phyloP scores from a whole-genome alignment of 1,140 invertebrate species.

The Platorchestia sp. region DNA sequence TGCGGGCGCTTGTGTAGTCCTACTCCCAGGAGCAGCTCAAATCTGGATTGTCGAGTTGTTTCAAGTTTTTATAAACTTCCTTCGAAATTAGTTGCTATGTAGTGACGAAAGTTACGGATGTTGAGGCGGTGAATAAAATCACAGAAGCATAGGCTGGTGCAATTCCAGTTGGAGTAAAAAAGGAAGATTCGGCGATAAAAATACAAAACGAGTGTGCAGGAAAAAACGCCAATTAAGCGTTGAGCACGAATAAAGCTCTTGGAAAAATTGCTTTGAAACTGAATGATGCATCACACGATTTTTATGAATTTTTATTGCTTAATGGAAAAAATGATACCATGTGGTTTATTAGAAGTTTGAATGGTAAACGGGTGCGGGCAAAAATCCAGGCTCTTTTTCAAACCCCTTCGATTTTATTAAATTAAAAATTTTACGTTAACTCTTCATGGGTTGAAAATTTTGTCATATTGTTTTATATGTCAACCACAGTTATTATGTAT shows the following conservation, averaged over 20 bases:
- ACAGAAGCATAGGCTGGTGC: neutral
- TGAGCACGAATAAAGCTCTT: neutral
- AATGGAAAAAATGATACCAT: neutral
- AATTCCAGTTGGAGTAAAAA: neutral
- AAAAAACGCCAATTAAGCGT: neutral
- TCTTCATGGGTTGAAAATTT: neutral
- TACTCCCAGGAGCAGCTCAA: neutral
- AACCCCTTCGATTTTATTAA: neutral
- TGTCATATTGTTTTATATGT: neutral
- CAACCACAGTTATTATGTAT: neutral
- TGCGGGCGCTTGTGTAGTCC: neutral
- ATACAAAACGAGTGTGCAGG: neutral
- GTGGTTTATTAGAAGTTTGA: neutral
- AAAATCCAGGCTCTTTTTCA: neutral
- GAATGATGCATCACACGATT: neutral
- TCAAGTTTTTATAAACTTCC: neutral
- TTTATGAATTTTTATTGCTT: neutral
- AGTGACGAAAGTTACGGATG: neutral
- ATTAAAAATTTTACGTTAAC: neutral
- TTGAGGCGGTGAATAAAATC: neutral
- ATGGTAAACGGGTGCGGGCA: neutral
- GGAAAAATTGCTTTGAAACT: neutral
- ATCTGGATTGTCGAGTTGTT: neutral
- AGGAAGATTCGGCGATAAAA: neutral
- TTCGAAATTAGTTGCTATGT: neutral